Evolutionary conservation across 64 coral and sea anemone species (phyloP).

Genomic region (Cladopsammia gracilis): DNA sequence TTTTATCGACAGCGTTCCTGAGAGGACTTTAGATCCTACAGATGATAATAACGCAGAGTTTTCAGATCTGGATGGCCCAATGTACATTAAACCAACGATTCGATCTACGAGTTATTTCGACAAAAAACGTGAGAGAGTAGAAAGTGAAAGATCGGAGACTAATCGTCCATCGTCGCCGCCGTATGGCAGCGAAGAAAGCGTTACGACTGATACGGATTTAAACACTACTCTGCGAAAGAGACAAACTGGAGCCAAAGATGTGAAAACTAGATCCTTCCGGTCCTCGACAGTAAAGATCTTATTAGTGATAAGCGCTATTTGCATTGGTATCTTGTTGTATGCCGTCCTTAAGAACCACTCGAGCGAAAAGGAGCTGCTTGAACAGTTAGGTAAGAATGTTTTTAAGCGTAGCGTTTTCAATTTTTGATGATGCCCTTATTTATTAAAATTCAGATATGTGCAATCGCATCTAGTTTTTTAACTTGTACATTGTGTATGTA

Average conservation of each 20-base stretch:
- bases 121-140: not conserved
- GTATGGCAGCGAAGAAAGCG: not conserved
- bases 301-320: conserved; percentile 3
- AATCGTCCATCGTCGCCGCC: not conserved
- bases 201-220: not conserved
- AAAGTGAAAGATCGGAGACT: conserved; percentile 39
- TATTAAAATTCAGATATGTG: not conserved
- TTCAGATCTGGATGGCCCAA: conserved; percentile 28
- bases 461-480: no score
- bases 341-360: conserved; percentile 8
- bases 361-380: not conserved
- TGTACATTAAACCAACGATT: not conserved
- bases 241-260: conserved; percentile 16
- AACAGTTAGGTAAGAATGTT: conserved; percentile 29
- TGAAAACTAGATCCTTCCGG: conserved; percentile 1
- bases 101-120: not conserved
- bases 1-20: conserved; percentile 35
- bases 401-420: not conserved
- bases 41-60: conserved; percentile 18
- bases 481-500: no score
- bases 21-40: conserved; percentile 4
- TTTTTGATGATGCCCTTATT: not conserved
- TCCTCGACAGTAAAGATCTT: conserved; percentile 9
- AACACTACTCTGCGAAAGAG: conserved; percentile 14
- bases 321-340: conserved; percentile 10